Percentiles rank a stretch among this genome's conserved stretches.
Conservation (phyloP, 2,888 invertebrate genomes). For the Lutraria lutraria region DNA sequence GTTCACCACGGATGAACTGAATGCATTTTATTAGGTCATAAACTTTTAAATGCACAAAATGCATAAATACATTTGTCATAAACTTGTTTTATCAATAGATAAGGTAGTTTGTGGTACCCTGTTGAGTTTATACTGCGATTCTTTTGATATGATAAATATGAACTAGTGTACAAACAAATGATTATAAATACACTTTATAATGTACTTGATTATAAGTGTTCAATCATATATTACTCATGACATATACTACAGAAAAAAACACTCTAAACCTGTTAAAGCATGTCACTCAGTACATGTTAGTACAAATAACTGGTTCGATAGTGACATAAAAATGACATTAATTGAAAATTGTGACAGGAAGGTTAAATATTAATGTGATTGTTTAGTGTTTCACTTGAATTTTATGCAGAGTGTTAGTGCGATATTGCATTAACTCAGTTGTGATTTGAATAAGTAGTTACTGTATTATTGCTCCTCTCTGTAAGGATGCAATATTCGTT, state of each 20-base stretch:
- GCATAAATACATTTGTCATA: no score
- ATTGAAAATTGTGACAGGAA: slow-evolving; percentile 6
- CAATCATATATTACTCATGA: not conserved
- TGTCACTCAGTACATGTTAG: not conserved
- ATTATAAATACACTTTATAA: not conserved
- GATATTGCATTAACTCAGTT: no score
- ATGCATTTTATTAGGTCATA: no score
- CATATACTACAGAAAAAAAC: not conserved
- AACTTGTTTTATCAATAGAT: no score
- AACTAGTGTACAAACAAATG: not conserved
- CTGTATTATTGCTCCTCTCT: no score
- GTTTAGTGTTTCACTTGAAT: not conserved
- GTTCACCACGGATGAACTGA: no score
- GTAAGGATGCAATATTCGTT: no score
- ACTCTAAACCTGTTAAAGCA: not conserved
- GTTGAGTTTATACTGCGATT: not conserved
- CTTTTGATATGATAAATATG: not conserved
- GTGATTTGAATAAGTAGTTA: no score
- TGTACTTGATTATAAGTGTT: not conserved
- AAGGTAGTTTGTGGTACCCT: no score
- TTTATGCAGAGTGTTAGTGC: not conserved
- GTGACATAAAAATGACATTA: not conserved
- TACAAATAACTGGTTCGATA: not conserved
- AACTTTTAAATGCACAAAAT: no score
- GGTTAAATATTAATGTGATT: slow-evolving; percentile 12